Percentiles rank a stretch among this genome's conserved stretches.
These are phyloP conservation scores for Drosophila tristis DNA, from an alignment of 1,140 invertebrate species.

Conservation along the genomic window DNA sequence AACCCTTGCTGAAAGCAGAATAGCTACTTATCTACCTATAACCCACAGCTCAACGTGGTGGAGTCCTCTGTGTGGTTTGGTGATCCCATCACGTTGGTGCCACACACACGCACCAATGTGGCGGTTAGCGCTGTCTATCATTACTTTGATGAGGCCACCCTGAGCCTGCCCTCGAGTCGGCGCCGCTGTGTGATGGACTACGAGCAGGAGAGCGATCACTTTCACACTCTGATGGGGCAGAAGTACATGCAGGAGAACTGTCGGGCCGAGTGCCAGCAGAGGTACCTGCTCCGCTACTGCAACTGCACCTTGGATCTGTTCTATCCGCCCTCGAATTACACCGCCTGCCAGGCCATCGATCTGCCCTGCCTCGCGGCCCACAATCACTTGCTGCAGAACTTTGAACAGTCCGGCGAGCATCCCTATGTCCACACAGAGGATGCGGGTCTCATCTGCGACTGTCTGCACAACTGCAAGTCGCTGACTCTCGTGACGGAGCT, in stretches of 20 bases:
- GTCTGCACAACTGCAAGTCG: slow-evolving; percentile 70
- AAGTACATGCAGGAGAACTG: slow-evolving; percentile 79
- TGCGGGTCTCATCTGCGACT: slow-evolving; percentile 63
- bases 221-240: slow-evolving; percentile 46
- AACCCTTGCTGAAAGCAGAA: not conserved
- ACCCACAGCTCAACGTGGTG: slow-evolving; percentile 49
- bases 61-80: slow-evolving; percentile 56
- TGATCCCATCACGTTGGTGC: slow-evolving; percentile 37
- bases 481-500: slow-evolving; percentile 57
- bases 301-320: slow-evolving; percentile 77
- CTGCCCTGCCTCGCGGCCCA: slow-evolving; percentile 64
- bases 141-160: slow-evolving; percentile 56
- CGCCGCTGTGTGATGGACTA: slow-evolving; percentile 59
- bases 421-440: slow-evolving; percentile 30
- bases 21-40: not conserved
- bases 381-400: slow-evolving; percentile 52
- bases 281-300: slow-evolving; percentile 60
- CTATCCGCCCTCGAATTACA: slow-evolving; percentile 63
- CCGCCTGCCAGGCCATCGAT: slow-evolving; percentile 55
- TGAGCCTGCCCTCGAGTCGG: slow-evolving; percentile 27
- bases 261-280: slow-evolving; percentile 65
- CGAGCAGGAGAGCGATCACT: slow-evolving; percentile 51
- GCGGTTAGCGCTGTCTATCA: slow-evolving; percentile 57
- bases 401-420: slow-evolving; percentile 49
- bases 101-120: slow-evolving; percentile 50